Conservation (phyloP, 2,113 vertebrate genomes). For the Hucho hucho region DNA sequence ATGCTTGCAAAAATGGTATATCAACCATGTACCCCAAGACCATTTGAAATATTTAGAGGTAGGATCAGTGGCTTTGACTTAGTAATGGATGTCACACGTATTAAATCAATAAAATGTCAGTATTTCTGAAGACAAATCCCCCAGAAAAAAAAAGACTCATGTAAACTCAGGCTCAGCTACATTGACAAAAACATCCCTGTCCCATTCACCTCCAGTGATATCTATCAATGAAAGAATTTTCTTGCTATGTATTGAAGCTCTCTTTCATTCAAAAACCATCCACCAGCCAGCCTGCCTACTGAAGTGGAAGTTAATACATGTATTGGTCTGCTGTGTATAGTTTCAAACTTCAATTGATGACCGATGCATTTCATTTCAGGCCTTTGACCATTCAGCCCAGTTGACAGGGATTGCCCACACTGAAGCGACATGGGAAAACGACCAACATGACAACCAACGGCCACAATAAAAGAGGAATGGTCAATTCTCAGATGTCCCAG, state of each 20-base stretch:
- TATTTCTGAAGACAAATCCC: too few species aligned
- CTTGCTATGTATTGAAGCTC: too few species aligned
- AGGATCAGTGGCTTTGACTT: not conserved
- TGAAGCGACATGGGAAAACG: not conserved
- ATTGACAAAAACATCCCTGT: too few species aligned
- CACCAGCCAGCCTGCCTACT: not conserved
- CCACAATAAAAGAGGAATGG: constrained; percentile 45
- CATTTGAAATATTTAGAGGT: not conserved
- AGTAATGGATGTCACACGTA: too few species aligned
- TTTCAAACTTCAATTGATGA: constrained; percentile 33
- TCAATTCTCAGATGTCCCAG: constrained; percentile 35
- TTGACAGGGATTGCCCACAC: constrained; percentile 13
- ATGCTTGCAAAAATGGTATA: not conserved
- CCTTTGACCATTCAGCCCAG: constrained; percentile 25
- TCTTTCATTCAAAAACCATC: not conserved
- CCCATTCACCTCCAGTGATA: too few species aligned
- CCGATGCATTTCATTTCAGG: constrained; percentile 34
- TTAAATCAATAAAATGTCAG: too few species aligned
- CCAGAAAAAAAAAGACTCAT: too few species aligned
- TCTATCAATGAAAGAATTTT: too few species aligned
- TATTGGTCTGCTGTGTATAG: constrained; percentile 1
- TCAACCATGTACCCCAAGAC: not conserved
- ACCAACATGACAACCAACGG: constrained; percentile 19
- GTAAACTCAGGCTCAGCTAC: too few species aligned
- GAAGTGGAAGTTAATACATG: constrained; percentile 21